Evolutionary conservation across 2,113 vertebrate genomes (phyloP).

Genomic region (Phylloscopus trochilus): DNA sequence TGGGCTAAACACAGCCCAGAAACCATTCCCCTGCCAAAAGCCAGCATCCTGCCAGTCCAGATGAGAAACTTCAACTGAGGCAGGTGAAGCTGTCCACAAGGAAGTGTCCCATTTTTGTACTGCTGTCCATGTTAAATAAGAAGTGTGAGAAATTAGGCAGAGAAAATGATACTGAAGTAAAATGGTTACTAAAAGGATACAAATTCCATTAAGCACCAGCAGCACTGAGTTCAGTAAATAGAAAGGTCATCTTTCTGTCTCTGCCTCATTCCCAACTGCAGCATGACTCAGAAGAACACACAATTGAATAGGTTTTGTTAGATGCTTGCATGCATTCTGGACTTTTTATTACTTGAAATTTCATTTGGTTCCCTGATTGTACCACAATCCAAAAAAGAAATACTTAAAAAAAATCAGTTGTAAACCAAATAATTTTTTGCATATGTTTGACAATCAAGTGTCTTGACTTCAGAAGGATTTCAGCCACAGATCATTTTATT

Average conservation of each 20-base stretch:
- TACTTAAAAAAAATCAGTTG: not conserved
- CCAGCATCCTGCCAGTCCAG: accelerated
- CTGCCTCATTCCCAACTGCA: conserved; percentile 34
- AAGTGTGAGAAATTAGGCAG: not conserved
- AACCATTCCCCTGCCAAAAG: not conserved
- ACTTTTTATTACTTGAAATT: not conserved
- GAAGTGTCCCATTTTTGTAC: not conserved
- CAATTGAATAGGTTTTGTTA: conserved; percentile 35
- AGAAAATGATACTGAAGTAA: not conserved
- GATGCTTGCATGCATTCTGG: not conserved
- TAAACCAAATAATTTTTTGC: not conserved
- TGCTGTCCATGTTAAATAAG: not conserved
- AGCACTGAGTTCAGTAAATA: conserved; percentile 8
- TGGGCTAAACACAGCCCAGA: not conserved
- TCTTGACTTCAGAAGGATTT: not conserved
- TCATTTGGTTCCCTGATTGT: not conserved
- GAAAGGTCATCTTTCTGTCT: conserved; percentile 30
- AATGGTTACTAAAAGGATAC: not conserved
- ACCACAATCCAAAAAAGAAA: not conserved
- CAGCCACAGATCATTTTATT: not conserved
- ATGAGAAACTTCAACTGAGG: not conserved
- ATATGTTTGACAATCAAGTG: not conserved
- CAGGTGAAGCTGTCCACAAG: not conserved
- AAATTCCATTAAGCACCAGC: not conserved
- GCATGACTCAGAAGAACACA: conserved; percentile 55